Percentiles rank a stretch among this genome's conserved stretches.
Conservation (phyloP, 2,888 invertebrate species). For the Tholera decimalis region DNA sequence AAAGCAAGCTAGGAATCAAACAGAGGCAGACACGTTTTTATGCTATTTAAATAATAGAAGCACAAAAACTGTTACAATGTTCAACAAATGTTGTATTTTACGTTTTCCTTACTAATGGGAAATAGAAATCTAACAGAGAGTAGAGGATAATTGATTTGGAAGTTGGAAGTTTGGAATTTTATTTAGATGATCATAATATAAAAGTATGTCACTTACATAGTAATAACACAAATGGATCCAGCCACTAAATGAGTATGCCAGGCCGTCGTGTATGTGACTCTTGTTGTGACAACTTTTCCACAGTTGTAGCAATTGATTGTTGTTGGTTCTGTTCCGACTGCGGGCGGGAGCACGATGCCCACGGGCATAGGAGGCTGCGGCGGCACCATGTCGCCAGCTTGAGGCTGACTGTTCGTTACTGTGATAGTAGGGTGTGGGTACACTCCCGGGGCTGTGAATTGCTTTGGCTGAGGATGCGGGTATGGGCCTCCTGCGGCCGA, state of each 20-base stretch:
- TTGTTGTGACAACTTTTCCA: slow-evolving; percentile 86
- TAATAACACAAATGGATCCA: slow-evolving; percentile 86
- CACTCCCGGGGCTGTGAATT: slow-evolving; percentile 84
- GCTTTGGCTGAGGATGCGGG: slow-evolving; percentile 76
- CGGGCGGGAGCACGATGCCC: slow-evolving; percentile 82
- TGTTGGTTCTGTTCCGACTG: slow-evolving; percentile 86
- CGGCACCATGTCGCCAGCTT: slow-evolving; percentile 72
- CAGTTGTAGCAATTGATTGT: slow-evolving; percentile 88
- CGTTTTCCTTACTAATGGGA: not conserved
- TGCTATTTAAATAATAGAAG: too few species aligned
- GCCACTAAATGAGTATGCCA: slow-evolving; percentile 89
- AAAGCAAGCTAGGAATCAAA: too few species aligned
- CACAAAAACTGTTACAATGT: too few species aligned
- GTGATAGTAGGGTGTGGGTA: slow-evolving; percentile 83
- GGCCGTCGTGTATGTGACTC: slow-evolving; percentile 87
- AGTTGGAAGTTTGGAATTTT: not conserved
- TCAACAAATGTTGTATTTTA: not conserved
- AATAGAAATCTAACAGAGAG: too few species aligned
- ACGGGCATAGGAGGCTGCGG: slow-evolving; percentile 76
- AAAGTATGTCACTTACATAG: slow-evolving; percentile 80
- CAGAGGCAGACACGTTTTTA: too few species aligned
- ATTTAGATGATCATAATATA: not conserved
- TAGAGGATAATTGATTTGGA: too few species aligned
- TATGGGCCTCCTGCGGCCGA: slow-evolving; percentile 54
- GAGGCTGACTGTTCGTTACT: slow-evolving; percentile 78